Percentiles rank a stretch among this genome's conserved stretches.
Conservation (phyloP, 2,113 vertebrate genomes). For the Malurus melanocephalus region DNA sequence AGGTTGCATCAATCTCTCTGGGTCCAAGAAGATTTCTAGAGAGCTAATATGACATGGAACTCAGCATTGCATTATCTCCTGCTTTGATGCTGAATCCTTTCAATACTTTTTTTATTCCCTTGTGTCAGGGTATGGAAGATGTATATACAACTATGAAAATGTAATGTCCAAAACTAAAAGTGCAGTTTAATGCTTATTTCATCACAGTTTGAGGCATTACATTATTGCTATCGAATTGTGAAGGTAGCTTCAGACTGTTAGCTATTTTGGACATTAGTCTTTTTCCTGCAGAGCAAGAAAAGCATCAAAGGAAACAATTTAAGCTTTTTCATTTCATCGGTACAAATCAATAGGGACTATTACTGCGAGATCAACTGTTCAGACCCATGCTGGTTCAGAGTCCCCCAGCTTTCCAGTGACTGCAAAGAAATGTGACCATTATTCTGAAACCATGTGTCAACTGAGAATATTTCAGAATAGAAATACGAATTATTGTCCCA, state of each 20-base stretch:
- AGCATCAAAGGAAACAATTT: constrained; percentile 5
- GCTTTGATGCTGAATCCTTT: neutral
- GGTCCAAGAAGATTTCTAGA: neutral
- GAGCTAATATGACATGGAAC: neutral
- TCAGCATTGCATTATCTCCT: neutral
- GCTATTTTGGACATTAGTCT: neutral
- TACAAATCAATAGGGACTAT: neutral
- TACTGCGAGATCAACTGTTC: neutral
- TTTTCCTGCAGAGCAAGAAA: constrained; percentile 7
- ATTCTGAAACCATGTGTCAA: neutral
- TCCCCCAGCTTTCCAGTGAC: neutral
- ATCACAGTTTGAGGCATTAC: neutral
- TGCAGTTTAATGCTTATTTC: neutral
- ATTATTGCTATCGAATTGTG: neutral
- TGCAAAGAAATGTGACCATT: neutral
- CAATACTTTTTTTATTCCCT: neutral
- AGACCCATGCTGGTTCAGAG: neutral
- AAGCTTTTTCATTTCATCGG: neutral
- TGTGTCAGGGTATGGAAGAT: neutral
- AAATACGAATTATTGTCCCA: neutral
- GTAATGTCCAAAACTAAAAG: neutral
- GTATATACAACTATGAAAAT: neutral
- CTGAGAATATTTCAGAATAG: neutral
- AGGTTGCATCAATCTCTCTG: neutral
- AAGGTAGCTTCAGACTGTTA: neutral